Evolutionary conservation across 2,797 vertebrate genomes (phyloP).

Genomic region (Sus cebifrons): DNA sequence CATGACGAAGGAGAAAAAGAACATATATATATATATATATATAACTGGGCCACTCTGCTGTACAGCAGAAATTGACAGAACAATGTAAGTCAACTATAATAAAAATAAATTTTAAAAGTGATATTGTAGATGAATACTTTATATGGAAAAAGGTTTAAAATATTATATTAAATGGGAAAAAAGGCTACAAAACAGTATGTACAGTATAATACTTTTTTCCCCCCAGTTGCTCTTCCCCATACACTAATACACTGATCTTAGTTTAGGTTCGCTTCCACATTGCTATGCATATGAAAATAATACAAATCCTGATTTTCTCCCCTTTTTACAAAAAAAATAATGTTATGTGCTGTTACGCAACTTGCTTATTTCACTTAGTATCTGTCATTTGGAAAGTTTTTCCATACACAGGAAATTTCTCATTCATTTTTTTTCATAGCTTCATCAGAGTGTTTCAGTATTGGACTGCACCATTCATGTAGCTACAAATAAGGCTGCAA

Average conservation of each 20-base stretch:
- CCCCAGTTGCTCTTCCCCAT: no score
- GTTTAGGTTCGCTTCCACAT: not conserved
- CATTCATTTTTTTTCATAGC: not conserved
- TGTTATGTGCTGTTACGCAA: not conserved
- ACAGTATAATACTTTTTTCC: not conserved
- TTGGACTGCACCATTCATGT: not conserved
- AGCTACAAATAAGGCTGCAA: not conserved
- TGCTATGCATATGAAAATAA: constrained; percentile 4
- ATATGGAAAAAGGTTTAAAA: not conserved
- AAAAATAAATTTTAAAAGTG: not conserved
- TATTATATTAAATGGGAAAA: constrained; percentile 15
- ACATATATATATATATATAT: no score
- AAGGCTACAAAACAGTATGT: not conserved
- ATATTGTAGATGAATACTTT: not conserved
- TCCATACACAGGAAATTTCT: not conserved
- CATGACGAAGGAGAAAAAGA: no score
- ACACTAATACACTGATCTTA: not conserved
- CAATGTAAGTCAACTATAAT: no score
- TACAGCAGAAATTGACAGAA: no score
- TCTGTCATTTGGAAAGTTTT: not conserved
- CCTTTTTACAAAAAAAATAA: not conserved
- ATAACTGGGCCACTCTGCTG: no score
- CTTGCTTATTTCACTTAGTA: not conserved
- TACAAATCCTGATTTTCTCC: not conserved
- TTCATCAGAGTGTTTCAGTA: not conserved